phyloP scores from a whole-genome alignment of 2,797 vertebrate species.

The Thalassophryne amazonica region DNA sequence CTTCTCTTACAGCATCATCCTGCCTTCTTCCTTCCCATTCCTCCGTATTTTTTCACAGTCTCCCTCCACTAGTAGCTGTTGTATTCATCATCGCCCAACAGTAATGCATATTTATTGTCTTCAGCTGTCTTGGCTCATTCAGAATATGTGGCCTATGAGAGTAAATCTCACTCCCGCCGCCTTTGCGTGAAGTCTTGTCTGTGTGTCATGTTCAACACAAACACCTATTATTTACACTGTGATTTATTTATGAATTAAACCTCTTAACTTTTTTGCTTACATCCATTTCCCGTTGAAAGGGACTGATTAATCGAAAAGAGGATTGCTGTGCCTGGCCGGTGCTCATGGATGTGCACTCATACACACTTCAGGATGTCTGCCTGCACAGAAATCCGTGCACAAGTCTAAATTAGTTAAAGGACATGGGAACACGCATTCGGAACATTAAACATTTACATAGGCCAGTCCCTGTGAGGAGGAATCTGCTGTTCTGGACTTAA shows the following conservation, averaged over 20 bases:
- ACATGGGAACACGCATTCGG: conserved; percentile 6
- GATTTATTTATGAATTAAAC: conserved; percentile 80
- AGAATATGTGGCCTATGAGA: conserved; percentile 22
- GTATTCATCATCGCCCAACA: conserved; percentile 29
- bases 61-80: conserved; percentile 15
- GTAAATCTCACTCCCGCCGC: conserved; percentile 52
- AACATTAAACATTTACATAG: no score
- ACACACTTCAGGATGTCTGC: conserved; percentile 26
- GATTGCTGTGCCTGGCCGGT: conserved; percentile 14
- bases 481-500: no score
- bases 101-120: conserved; percentile 65
- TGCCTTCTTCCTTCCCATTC: not conserved
- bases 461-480: no score
- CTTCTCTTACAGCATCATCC: not conserved
- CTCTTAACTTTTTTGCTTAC: conserved; percentile 75
- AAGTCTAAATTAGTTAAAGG: conserved; percentile 14
- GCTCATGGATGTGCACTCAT: conserved; percentile 1
- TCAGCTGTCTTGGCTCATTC: conserved; percentile 33
- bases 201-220: conserved; percentile 55
- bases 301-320: conserved; percentile 68
- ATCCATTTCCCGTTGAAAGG: conserved; percentile 65
- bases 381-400: conserved; percentile 3
- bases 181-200: conserved; percentile 38
- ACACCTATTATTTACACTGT: conserved; percentile 65
- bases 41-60: not conserved